Evolutionary conservation across 2,797 vertebrate genomes (phyloP).

Genomic region (Pipistrellus pygmaeus): DNA sequence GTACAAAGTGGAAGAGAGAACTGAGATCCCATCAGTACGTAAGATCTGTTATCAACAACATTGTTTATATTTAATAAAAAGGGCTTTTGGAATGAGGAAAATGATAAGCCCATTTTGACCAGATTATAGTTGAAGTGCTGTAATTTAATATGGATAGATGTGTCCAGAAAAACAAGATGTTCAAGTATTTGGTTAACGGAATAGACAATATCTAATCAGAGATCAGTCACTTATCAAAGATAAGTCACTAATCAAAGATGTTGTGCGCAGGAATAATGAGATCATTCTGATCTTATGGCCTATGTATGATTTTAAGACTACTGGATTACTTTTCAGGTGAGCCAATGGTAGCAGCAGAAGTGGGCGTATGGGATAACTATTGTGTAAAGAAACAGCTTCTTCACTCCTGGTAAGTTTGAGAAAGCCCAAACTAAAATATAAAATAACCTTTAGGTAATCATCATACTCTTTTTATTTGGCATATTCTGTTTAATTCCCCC

Average conservation of each 20-base stretch:
- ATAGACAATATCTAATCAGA: background rate
- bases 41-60: background rate
- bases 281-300: background rate
- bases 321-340: slow-evolving; percentile 90
- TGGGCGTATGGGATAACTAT: slow-evolving; percentile 98
- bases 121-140: background rate
- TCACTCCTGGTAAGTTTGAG: slow-evolving; percentile 94
- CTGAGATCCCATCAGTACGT: background rate
- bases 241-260: too few species aligned
- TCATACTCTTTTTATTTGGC: background rate
- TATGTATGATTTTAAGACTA: slow-evolving; percentile 15
- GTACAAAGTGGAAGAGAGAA: background rate
- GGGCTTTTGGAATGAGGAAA: background rate
- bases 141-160: background rate
- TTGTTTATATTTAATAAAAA: background rate
- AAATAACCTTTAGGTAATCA: background rate
- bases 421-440: background rate
- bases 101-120: background rate
- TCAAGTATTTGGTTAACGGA: background rate
- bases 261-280: background rate
- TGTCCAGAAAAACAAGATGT: background rate
- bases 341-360: slow-evolving; percentile 95
- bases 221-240: background rate
- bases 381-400: slow-evolving; percentile 99
- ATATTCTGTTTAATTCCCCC: background rate